phyloP scores from a whole-genome alignment of 1,140 invertebrate species.

The Drosophila trapezifrons region DNA sequence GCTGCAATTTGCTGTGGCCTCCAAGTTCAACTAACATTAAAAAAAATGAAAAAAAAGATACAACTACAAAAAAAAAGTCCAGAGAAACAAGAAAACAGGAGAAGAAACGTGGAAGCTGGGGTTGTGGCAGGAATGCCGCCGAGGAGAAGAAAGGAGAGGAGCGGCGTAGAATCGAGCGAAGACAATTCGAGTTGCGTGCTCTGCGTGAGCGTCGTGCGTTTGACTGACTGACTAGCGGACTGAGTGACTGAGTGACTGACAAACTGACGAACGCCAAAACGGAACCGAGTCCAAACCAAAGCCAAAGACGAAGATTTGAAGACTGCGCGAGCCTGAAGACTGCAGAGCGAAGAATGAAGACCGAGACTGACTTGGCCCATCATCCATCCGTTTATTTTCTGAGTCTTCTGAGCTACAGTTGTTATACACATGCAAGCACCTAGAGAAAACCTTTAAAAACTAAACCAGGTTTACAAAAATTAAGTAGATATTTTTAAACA shows the following conservation, averaged over 20 bases:
- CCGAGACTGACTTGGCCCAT: conserved; percentile 45
- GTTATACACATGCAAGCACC: conserved; percentile 47
- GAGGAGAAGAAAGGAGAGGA: conserved; percentile 30
- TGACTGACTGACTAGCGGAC: conserved; percentile 54
- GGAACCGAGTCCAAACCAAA: conserved; percentile 55
- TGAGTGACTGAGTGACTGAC: conserved; percentile 33
- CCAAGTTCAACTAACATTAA: conserved; percentile 80
- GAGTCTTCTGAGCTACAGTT: conserved; percentile 35
- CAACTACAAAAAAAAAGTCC: background rate
- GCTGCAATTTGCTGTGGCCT: conserved; percentile 75
- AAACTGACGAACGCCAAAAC: conserved; percentile 49
- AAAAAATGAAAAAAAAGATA: conserved; percentile 31
- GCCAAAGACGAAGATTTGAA: conserved; percentile 18
- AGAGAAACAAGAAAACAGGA: conserved; percentile 32
- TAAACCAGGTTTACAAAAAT: too few relatives aligned
- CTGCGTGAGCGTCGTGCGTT: conserved; percentile 84
- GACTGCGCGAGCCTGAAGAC: conserved; percentile 8
- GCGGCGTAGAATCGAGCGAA: conserved; percentile 28
- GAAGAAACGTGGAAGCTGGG: conserved; percentile 48
- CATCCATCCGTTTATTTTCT: conserved; percentile 48
- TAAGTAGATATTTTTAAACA: too few relatives aligned
- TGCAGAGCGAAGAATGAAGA: conserved; percentile 27
- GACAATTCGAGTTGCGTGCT: conserved; percentile 82
- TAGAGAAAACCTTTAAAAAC: too few relatives aligned
- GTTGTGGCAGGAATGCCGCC: conserved; percentile 55